Conservation (phyloP, 2,888 invertebrate genomes). For the Allacma fusca region DNA sequence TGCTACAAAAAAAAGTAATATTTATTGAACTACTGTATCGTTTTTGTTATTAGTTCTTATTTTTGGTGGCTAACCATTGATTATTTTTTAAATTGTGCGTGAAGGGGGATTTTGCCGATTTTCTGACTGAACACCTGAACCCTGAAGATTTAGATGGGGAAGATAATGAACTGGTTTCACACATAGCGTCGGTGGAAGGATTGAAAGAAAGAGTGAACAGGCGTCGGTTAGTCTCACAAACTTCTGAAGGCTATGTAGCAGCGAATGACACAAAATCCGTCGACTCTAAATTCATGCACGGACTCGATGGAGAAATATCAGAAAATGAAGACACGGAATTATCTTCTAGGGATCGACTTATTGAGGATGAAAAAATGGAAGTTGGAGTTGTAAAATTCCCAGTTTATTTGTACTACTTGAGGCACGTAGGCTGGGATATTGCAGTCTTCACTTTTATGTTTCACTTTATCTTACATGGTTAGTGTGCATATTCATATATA, state of each 20-base stretch:
- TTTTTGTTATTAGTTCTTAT: too few species aligned
- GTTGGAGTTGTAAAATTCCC: slow-evolving; percentile 87
- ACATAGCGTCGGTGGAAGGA: slow-evolving; percentile 25
- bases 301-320: too few species aligned
- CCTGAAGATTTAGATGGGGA: slow-evolving; percentile 43
- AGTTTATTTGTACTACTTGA: slow-evolving; percentile 89
- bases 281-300: too few species aligned
- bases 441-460: slow-evolving; percentile 78
- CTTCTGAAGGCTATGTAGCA: slow-evolving; percentile 76
- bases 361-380: slow-evolving; percentile 88
- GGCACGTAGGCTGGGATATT: slow-evolving; percentile 81
- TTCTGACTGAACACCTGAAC: slow-evolving; percentile 50
- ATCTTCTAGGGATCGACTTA: slow-evolving; percentile 70
- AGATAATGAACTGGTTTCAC: not conserved
- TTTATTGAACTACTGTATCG: too few species aligned
- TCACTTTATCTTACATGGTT: slow-evolving; percentile 79
- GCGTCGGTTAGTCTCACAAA: too few species aligned
- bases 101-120: slow-evolving; percentile 60
- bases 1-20: too few species aligned
- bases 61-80: too few species aligned
- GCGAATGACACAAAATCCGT: too few species aligned
- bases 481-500: too few species aligned
- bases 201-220: slow-evolving; percentile 14
- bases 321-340: not conserved
- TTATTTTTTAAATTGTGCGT: too few species aligned